Evolutionary conservation across 2,888 invertebrate genomes (phyloP), one percentile per base, ranked within the genome.

Genomic region (Athripsodes cinereus): DNA sequence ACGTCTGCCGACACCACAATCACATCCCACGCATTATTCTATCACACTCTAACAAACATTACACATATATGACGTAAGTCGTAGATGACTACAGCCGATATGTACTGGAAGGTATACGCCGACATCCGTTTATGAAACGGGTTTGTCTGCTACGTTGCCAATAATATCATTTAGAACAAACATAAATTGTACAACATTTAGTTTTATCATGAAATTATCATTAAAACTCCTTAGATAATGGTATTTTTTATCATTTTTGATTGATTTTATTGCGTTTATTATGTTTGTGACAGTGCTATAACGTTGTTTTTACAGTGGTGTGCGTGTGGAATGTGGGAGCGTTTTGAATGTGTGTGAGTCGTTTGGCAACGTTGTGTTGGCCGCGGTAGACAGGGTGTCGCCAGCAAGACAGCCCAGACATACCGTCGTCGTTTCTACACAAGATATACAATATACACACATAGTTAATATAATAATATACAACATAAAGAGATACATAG

Each of bases 311-410:
- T 26, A 26, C 2, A 8, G 40, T n/a, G 40, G 5, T 16, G 40
- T 40, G 40, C 40, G 40, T 71, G 46, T 40, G 60, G 60, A 60
- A 60, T 60, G 55, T 60, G 55, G 62, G 58, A 44, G 62, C 57
- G 59, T 46, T 59, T 54, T 57, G 55, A 55, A 35, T 35, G 26
- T 55, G 67, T 70, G 68, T 16, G 13, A 3, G 13, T 13, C 3
- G 26, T 16, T 66, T 75, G 87, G 82, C 87, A 88, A 85, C 88
- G 74, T 64, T 71, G 86, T 81, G 71, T 70, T 77, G 84, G 83
- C 86, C 86, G 85, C 82, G 85, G 89, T 89, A 91, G 91, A 91
- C 91, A 90, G 87, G 88, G 89, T 90, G 91, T 91, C 91, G 91
- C 91, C 91, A 85, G 82, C 86, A 82, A 80, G 85, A 81, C 82